Conservation (phyloP, 2,797 vertebrate genomes). For the Argya squamiceps region DNA sequence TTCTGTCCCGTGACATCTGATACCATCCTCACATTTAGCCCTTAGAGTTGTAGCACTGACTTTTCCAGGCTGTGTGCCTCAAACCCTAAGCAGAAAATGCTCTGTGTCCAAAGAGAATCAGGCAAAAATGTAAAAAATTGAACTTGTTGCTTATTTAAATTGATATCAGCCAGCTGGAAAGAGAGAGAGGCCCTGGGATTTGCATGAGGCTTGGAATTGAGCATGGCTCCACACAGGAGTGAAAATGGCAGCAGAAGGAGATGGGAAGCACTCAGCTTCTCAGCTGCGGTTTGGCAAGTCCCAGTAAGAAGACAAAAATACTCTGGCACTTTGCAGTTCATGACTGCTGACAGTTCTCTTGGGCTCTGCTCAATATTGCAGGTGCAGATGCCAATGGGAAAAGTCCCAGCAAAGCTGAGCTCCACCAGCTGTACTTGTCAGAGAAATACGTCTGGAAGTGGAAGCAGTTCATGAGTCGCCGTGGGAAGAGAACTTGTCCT, state of each 20-base stretch:
- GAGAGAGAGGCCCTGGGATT: not conserved
- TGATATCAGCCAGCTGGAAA: not conserved
- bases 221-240: not conserved
- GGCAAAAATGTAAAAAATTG: not conserved
- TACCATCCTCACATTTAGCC: not conserved
- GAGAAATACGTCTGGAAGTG: slow-evolving; percentile 98
- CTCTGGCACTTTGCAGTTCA: not conserved
- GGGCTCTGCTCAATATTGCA: slow-evolving; percentile 7
- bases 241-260: not conserved
- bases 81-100: not conserved
- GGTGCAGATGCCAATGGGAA: slow-evolving; percentile 84
- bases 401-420: slow-evolving; percentile 86
- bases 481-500: slow-evolving; percentile 85
- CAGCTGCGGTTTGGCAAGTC: not conserved
- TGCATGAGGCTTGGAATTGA: not conserved
- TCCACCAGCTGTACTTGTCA: slow-evolving; percentile 89
- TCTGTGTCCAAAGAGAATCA: not conserved
- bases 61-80: not conserved
- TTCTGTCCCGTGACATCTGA: not conserved
- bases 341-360: not conserved
- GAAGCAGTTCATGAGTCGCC: slow-evolving; percentile 93
- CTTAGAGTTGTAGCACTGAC: not conserved
- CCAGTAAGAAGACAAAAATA: not conserved
- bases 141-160: not conserved
- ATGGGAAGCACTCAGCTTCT: not conserved